These are phyloP conservation scores for Muschampia plurimacula DNA, from an alignment of 2,888 invertebrate species.

Conservation along the genomic window DNA sequence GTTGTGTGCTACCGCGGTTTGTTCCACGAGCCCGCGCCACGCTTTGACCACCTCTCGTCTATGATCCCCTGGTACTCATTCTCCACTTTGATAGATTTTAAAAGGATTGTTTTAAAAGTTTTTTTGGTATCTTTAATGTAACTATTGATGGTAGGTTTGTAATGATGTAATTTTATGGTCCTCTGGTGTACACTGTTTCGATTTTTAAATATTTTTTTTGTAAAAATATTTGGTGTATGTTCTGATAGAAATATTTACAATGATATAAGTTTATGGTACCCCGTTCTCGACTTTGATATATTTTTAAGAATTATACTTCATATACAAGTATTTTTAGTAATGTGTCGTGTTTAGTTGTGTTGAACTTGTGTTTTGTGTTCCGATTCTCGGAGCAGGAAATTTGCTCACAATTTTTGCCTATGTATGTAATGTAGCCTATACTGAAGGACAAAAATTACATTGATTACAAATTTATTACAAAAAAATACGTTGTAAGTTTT, in stretches of 20 bases:
- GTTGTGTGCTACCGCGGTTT: constrained; percentile 31
- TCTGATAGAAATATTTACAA: too few species aligned
- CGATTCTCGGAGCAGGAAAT: background rate
- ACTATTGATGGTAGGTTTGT: background rate
- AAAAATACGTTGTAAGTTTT: too few species aligned
- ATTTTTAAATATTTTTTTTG: background rate
- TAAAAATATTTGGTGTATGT: too few species aligned
- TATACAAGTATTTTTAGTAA: too few species aligned
- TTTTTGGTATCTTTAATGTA: background rate
- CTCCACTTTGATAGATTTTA: constrained; percentile 3
- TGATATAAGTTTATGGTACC: too few species aligned
- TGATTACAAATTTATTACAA: background rate
- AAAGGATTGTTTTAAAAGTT: too few species aligned
- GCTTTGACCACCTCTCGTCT: constrained; percentile 19
- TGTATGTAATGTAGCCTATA: background rate
- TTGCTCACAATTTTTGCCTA: background rate
- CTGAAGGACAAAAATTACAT: background rate
- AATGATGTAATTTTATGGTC: background rate
- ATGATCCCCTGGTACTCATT: constrained; percentile 18
- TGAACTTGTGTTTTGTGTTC: background rate
- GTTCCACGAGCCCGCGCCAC: constrained; percentile 26
- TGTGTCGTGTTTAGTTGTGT: too few species aligned
- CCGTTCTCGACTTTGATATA: too few species aligned
- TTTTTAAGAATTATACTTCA: too few species aligned
- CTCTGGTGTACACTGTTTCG: background rate